phyloP scores from a whole-genome alignment of 2,113 vertebrate species.

The Catharus fuscescens region DNA sequence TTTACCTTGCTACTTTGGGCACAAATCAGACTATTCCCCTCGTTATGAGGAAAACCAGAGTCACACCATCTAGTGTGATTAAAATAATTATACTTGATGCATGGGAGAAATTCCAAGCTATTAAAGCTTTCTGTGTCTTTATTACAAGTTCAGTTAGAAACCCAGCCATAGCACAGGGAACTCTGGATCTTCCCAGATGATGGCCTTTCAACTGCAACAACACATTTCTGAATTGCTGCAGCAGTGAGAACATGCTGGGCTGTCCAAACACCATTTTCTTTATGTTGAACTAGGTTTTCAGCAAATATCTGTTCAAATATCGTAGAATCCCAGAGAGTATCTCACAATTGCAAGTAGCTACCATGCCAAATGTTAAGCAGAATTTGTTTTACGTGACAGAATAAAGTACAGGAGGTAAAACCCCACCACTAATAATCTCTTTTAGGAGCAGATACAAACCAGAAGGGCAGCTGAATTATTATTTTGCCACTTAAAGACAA shows the following conservation, averaged over 20 bases:
- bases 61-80: background rate
- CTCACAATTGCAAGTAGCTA: background rate
- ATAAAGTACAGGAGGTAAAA: background rate
- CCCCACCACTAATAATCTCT: accelerated
- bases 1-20: background rate
- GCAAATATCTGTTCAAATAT: background rate
- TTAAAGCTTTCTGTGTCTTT: background rate
- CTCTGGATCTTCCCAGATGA: background rate
- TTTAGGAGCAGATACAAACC: background rate
- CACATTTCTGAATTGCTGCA: background rate
- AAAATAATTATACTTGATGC: background rate
- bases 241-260: background rate
- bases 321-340: background rate
- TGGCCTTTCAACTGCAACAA: background rate
- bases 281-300: background rate
- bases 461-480: background rate
- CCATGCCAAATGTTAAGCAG: background rate
- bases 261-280: background rate
- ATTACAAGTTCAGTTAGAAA: background rate
- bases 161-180: background rate
- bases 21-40: background rate
- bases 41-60: background rate
- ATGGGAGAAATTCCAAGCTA: background rate
- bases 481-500: background rate
- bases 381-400: background rate